Percentiles rank a stretch among this genome's conserved stretches.
Conservation (phyloP, 2,797 vertebrate genomes). For the Cuculus canorus region DNA sequence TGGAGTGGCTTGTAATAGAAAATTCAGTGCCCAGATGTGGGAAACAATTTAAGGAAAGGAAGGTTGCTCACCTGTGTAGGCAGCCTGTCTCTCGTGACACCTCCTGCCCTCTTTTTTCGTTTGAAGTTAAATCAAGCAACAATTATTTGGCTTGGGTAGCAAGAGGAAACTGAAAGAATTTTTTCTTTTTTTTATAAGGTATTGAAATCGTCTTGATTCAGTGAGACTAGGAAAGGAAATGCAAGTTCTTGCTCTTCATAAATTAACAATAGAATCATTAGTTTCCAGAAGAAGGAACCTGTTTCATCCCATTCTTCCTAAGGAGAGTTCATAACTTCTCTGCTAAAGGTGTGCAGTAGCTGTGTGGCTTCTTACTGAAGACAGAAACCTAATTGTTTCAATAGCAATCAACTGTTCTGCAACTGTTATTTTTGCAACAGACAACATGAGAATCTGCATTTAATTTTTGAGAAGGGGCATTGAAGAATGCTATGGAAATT, state of each 20-base stretch:
- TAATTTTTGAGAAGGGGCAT: neutral
- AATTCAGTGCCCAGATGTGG: neutral
- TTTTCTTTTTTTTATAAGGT: neutral
- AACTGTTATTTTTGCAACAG: neutral
- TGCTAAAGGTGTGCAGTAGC: neutral
- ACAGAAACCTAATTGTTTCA: neutral
- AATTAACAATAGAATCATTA: neutral
- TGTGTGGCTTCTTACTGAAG: neutral
- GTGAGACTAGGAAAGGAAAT: neutral
- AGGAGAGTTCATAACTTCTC: neutral
- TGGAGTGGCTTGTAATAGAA: neutral
- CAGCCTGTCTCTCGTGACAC: neutral
- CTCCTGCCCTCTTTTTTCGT: neutral
- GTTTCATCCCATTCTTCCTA: neutral
- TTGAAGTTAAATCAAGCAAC: neutral
- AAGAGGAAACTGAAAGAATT: neutral
- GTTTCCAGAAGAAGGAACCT: neutral
- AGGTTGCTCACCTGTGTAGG: neutral
- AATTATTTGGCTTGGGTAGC: neutral
- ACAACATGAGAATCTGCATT: neutral
- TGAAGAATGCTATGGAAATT: constrained; percentile 2
- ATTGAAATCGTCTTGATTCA: neutral
- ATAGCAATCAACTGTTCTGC: neutral
- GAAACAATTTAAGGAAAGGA: neutral
- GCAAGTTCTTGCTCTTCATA: neutral